Percentiles rank a stretch among this genome's conserved stretches.
phyloP scores from a whole-genome alignment of 2,888 invertebrate genomes.

The Ariolimax columbianus region DNA sequence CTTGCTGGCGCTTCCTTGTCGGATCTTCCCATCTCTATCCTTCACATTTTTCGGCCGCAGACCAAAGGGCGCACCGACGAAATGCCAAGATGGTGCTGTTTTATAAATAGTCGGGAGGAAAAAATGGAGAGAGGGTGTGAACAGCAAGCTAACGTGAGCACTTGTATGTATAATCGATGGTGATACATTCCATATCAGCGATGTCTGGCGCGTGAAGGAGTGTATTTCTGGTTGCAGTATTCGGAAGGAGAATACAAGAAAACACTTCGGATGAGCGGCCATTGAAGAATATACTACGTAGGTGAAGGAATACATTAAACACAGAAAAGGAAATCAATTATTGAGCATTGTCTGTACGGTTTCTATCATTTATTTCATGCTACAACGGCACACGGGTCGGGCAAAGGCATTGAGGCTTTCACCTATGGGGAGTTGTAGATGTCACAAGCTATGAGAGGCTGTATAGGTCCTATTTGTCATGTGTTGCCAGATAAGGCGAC shows the following conservation, averaged over 20 bases:
- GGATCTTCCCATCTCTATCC: neutral
- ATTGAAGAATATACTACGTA: neutral
- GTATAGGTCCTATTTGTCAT: too few species aligned
- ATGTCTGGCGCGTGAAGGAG: neutral
- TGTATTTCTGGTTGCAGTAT: neutral
- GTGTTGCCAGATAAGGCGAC: too few species aligned
- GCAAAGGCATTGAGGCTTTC: too few species aligned
- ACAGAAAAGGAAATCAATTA: too few species aligned
- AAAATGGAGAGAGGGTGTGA: slow-evolving; percentile 12
- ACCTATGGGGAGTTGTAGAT: too few species aligned
- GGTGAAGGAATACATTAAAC: neutral
- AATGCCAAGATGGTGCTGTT: slow-evolving; percentile 1
- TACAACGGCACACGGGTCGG: too few species aligned
- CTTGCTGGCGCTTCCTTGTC: neutral
- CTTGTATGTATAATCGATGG: slow-evolving; percentile 29
- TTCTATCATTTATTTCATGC: too few species aligned
- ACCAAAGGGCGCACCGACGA: neutral
- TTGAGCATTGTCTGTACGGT: too few species aligned
- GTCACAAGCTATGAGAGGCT: too few species aligned
- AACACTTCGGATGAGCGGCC: neutral
- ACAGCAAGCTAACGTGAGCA: neutral
- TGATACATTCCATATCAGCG: slow-evolving; percentile 34
- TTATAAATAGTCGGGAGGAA: neutral
- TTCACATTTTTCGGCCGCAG: neutral
- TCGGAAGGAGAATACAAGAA: neutral